These are phyloP conservation scores for Telenomus remus DNA, from an alignment of 1,140 invertebrate species.

Conservation along the genomic window DNA sequence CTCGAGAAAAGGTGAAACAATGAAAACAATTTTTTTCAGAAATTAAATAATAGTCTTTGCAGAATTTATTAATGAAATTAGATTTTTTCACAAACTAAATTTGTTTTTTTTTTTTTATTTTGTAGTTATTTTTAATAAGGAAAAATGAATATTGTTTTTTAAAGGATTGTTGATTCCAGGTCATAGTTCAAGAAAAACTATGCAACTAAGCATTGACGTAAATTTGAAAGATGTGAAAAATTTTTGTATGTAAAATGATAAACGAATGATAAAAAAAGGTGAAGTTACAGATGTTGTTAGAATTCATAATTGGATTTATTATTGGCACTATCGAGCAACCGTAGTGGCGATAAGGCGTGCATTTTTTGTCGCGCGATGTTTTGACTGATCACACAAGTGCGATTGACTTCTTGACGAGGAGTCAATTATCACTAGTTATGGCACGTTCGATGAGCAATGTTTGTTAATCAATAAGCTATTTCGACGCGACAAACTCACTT, in stretches of 20 bases:
- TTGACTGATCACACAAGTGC: constrained; percentile 26
- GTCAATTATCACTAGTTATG: constrained; percentile 28
- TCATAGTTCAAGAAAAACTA: constrained; percentile 25
- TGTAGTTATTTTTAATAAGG: no score
- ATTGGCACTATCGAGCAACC: constrained; percentile 11
- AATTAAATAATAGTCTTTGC: no score
- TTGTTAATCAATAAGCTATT: constrained; percentile 33
- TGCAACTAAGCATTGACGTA: constrained; percentile 38
- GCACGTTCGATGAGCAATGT: constrained; percentile 32
- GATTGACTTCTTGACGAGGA: constrained; percentile 39
- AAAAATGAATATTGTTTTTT: no score
- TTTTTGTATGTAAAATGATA: constrained; percentile 11
- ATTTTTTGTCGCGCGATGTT: constrained; percentile 32
- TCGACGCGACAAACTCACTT: constrained; percentile 3
- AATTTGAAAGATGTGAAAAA: constrained; percentile 15
- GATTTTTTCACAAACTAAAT: background rate
- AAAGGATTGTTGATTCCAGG: constrained; percentile 18
- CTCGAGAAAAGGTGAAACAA: constrained; percentile 80
- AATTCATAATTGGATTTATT: constrained; percentile 33
- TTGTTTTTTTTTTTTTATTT: constrained; percentile 13
- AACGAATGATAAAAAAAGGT: no score
- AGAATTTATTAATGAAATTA: background rate
- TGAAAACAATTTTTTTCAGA: constrained; percentile 46
- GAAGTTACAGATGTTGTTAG: constrained; percentile 18
- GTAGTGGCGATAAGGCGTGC: background rate